phyloP scores from a whole-genome alignment of 2,888 invertebrate genomes.

The Drosophila longiperda region DNA sequence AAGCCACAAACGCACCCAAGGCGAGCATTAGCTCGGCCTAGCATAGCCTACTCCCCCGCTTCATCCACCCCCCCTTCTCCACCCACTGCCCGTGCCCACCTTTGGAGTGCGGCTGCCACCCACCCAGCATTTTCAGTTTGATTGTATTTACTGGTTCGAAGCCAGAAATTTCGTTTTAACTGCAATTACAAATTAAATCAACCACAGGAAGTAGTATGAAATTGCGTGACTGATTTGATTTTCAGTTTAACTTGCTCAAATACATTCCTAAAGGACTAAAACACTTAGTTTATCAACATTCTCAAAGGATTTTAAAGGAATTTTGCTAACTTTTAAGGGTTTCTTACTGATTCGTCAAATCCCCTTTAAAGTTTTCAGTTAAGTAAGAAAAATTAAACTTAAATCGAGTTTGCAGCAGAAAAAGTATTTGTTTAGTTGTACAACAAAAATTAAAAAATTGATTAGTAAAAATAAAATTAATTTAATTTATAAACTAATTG shows the following conservation, averaged over 20 bases:
- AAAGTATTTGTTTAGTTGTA: background rate
- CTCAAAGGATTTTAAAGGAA: background rate
- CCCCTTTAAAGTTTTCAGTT: background rate
- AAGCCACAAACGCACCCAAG: conserved; percentile 71
- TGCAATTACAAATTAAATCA: conserved; percentile 75
- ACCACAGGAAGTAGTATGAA: conserved; percentile 45
- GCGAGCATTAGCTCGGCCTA: conserved; percentile 54
- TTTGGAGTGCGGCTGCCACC: conserved; percentile 2
- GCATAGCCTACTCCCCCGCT: background rate
- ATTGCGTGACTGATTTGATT: conserved; percentile 49
- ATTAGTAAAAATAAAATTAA: background rate
- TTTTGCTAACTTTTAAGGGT: background rate
- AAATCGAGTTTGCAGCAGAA: background rate
- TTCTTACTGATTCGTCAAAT: background rate
- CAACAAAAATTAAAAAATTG: background rate
- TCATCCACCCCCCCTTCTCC: background rate
- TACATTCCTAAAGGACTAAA: conserved; percentile 1
- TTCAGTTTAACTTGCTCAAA: conserved; percentile 10
- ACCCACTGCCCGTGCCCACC: conserved; percentile 23
- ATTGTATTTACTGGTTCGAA: conserved; percentile 50
- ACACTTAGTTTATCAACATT: background rate
- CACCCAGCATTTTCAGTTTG: conserved; percentile 24
- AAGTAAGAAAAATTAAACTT: background rate
- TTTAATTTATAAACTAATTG: background rate
- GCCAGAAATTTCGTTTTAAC: conserved; percentile 52